Base-by-base conservation (phyloP, 2,113 vertebrate genomes). In the Platysternon megacephalum region DNA sequence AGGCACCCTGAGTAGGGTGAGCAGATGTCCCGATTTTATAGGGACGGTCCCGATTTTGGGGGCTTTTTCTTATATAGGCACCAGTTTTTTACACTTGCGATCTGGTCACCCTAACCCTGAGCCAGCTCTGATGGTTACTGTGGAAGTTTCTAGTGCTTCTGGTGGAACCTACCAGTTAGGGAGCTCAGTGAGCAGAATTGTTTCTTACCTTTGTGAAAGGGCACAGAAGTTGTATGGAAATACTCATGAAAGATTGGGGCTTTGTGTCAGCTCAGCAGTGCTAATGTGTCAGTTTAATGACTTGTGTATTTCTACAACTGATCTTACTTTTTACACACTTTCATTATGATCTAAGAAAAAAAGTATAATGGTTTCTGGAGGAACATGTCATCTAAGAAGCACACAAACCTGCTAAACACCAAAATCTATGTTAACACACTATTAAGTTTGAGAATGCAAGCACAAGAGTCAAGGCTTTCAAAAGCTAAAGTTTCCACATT, bases 401-500 rank as follows among this genome's bases (percentile, higher is more conserved):
- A 28, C 19, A 80, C 5, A 79, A 53, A 87, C 48, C 87, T 92
- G 28, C 91, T 91, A 12, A n/a, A 87, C 81, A 19, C 21, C 21
- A 74, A 26, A 44, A 74, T 42, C 19, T 11, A 26, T 26, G 22
- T 74, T 88, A 91, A 88, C 56, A 74, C 3, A 21, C 89, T 94
- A 97, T 95, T 90, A 93, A 86, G 81, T 89, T 78, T 39, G 16
- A 93, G 91, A 93, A 93, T 52, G 65, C n/a, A 78, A 95, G 83
- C 61, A 86, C 74, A 93, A 88, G 88, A 83, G 87, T 46, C 89
- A 74, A 87, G 96, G 91, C 95, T 95, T 0, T 95, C 82, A 76
- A 95, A 92, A 97, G 86, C 87, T 92, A 87, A 96, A 95, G 91
- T 78, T 82, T 90, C 92, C 61, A 95, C 91, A 93, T 95, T 97